phyloP scores from a whole-genome alignment of 2,888 invertebrate genomes.

The Sepiola atlantica region DNA sequence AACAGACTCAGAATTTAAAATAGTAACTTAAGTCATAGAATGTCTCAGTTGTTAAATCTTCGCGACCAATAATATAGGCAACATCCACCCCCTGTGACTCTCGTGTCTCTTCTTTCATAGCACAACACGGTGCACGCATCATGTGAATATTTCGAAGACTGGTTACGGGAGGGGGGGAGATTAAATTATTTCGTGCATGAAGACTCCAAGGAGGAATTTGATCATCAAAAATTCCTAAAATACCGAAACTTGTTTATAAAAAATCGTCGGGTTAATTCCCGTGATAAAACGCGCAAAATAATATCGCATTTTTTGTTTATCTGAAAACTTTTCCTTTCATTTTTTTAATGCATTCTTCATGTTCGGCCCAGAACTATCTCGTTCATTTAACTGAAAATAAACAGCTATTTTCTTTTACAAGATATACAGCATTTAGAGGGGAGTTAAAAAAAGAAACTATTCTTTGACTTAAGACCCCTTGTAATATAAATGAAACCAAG shows the following conservation, averaged over 20 bases:
- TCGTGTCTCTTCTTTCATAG: background rate
- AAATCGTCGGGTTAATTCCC: background rate
- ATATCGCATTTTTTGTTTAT: background rate
- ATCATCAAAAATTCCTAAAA: background rate
- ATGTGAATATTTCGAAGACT: background rate
- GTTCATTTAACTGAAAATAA: too few relatives aligned
- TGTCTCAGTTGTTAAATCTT: background rate
- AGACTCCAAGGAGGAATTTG: background rate
- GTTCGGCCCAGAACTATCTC: background rate
- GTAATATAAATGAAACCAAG: too few relatives aligned
- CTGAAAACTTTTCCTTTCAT: background rate
- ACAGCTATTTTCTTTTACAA: too few relatives aligned
- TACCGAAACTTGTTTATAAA: background rate
- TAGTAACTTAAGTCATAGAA: background rate
- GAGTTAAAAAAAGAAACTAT: too few relatives aligned
- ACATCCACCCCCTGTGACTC: background rate
- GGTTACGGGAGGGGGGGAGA: background rate
- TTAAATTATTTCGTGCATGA: background rate
- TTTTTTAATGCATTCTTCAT: background rate
- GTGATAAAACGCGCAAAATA: background rate
- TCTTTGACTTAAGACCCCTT: too few relatives aligned
- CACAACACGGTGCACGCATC: background rate
- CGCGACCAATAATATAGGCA: background rate
- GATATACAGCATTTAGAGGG: too few relatives aligned
- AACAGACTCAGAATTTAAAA: background rate